Percentiles rank a stretch among this genome's conserved stretches.
phyloP scores from a whole-genome alignment of 2,888 invertebrate genomes.

The Eueremaeus valkanovi region DNA sequence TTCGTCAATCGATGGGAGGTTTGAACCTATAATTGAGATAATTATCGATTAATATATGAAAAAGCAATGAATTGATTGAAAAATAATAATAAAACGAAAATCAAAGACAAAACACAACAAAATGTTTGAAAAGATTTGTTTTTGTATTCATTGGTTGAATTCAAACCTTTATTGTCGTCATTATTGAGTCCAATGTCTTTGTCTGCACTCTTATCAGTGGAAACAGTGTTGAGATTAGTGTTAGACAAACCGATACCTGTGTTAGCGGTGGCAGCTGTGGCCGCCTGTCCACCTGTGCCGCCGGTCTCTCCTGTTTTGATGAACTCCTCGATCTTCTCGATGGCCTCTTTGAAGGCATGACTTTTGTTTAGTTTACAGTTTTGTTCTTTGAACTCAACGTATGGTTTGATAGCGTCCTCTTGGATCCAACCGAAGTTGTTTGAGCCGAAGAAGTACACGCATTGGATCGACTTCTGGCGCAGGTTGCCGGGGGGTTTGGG shows the following conservation, averaged over 20 bases:
- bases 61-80: not conserved
- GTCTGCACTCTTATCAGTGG: constrained; percentile 26
- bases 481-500: constrained; percentile 39
- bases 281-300: too few species aligned
- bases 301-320: constrained; percentile 61
- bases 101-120: too few species aligned
- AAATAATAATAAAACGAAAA: not conserved
- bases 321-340: constrained; percentile 74
- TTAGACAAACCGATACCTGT: constrained; percentile 7
- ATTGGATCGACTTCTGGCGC: constrained; percentile 42
- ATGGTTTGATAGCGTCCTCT: constrained; percentile 73
- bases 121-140: too few species aligned
- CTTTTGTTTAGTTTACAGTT: constrained; percentile 71
- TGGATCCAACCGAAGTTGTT: constrained; percentile 72
- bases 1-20: constrained; percentile 35
- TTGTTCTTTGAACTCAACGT: constrained; percentile 68
- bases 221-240: constrained; percentile 6
- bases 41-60: not conserved
- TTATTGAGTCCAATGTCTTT: constrained; percentile 14
- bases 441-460: constrained; percentile 46
- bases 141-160: not conserved
- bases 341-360: constrained; percentile 70
- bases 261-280: not conserved
- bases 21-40: constrained; percentile 11
- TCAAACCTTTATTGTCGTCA: constrained; percentile 21